Evolutionary conservation across 2,888 invertebrate species (phyloP).

Genomic region (Brachypterus glaber): DNA sequence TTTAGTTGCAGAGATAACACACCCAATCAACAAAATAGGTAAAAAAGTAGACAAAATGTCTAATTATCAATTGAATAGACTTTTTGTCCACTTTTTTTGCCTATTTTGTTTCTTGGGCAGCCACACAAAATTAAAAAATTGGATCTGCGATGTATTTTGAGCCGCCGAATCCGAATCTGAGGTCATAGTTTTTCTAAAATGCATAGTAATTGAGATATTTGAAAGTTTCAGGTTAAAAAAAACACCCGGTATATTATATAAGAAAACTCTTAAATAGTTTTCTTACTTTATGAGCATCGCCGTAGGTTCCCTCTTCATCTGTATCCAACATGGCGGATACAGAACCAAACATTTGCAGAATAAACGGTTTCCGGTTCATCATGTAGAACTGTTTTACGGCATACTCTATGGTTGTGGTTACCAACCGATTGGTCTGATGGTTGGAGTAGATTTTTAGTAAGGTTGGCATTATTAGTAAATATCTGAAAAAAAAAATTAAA

Average conservation of each 20-base stretch:
- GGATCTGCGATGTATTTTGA: too few relatives aligned
- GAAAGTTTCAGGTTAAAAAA: too few relatives aligned
- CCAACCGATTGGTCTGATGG: constrained; percentile 92
- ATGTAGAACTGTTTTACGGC: constrained; percentile 98
- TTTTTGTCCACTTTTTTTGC: not conserved
- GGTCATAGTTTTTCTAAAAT: too few relatives aligned
- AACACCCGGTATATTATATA: too few relatives aligned
- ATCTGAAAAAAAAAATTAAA: constrained; percentile 47
- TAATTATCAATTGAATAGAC: too few relatives aligned
- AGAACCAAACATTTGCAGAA: constrained; percentile 98
- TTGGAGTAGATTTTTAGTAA: constrained; percentile 93
- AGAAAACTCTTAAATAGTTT: constrained; percentile 15
- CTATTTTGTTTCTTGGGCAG: not conserved
- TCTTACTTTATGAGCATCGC: constrained; percentile 84
- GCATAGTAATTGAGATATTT: too few relatives aligned
- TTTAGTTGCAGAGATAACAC: too few relatives aligned
- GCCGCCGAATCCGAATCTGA: too few relatives aligned
- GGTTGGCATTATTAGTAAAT: constrained; percentile 95
- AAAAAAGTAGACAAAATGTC: too few relatives aligned
- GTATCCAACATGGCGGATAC: constrained; percentile 93
- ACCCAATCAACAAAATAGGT: too few relatives aligned
- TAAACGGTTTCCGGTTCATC: constrained; percentile 95
- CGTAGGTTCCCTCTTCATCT: constrained; percentile 75
- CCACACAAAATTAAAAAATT: too few relatives aligned
- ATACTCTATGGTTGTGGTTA: constrained; percentile 93